Evolutionary conservation across 2,888 invertebrate genomes (phyloP).

Genomic region (Pseudococcus longispinus): DNA sequence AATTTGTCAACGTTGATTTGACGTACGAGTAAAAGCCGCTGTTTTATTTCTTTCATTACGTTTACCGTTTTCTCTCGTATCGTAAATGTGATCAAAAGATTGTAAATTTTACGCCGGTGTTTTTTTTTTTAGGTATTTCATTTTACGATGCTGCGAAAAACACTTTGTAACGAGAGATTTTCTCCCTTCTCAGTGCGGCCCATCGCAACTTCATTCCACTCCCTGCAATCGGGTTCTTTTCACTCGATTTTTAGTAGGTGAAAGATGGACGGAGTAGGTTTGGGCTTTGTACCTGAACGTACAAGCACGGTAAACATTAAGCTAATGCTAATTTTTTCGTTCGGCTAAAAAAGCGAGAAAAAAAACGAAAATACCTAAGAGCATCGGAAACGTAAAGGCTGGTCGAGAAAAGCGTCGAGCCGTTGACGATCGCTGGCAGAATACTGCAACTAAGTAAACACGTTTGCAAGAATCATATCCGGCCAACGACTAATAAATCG

Average conservation of each 20-base stretch:
- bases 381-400: too few relatives aligned
- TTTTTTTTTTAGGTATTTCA: background rate
- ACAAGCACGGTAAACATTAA: too few relatives aligned
- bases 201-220: background rate
- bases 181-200: background rate
- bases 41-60: background rate
- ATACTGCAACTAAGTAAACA: too few relatives aligned
- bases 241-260: background rate
- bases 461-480: too few relatives aligned
- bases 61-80: background rate
- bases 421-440: too few relatives aligned
- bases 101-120: background rate
- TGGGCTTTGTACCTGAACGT: too few relatives aligned
- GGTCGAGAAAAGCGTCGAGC: too few relatives aligned
- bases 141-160: background rate
- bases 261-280: background rate
- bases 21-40: background rate
- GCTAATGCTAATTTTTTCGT: too few relatives aligned
- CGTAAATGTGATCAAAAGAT: slow-evolving; percentile 11
- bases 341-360: too few relatives aligned
- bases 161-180: background rate
- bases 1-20: slow-evolving; percentile 16
- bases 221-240: background rate
- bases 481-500: background rate
- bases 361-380: too few relatives aligned